Percentiles rank a stretch among this genome's conserved stretches.
Evolutionary conservation across 2,797 vertebrate genomes (phyloP).

Genomic region (Eidolon dupreanum): DNA sequence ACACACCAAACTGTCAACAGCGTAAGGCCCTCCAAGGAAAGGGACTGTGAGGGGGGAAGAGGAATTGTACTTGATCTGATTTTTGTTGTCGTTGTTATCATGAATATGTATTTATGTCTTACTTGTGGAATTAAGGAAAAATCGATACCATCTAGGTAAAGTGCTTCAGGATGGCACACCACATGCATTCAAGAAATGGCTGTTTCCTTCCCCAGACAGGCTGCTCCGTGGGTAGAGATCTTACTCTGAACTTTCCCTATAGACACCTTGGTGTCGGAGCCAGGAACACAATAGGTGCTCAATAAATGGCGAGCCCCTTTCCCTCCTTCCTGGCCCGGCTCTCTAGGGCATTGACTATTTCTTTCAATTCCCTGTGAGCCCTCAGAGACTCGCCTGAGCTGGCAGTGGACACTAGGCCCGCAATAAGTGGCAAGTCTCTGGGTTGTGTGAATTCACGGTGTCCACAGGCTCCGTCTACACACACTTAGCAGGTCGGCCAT

Average conservation of each 20-base stretch:
- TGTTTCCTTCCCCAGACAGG: background rate
- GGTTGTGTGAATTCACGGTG: background rate
- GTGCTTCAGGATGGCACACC: background rate
- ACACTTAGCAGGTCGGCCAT: background rate
- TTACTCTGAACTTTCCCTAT: background rate
- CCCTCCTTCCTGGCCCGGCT: background rate
- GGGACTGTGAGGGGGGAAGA: background rate
- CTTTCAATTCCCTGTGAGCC: background rate
- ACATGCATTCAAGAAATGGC: background rate
- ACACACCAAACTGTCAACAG: background rate
- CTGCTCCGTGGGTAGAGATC: background rate
- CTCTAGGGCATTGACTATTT: background rate
- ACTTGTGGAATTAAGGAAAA: background rate
- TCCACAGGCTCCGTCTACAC: rapidly evolving
- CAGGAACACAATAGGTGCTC: background rate
- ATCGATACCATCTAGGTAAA: background rate
- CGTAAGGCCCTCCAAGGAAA: background rate
- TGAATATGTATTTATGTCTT: rapidly evolving
- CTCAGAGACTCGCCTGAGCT: background rate
- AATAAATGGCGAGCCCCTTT: background rate
- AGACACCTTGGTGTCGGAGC: background rate
- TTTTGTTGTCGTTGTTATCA: background rate
- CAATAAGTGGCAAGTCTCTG: background rate
- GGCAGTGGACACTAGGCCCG: background rate
- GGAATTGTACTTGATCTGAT: background rate